Evolutionary conservation across 2,797 vertebrate genomes (phyloP).

Genomic region (Sebastiscus tertius): DNA sequence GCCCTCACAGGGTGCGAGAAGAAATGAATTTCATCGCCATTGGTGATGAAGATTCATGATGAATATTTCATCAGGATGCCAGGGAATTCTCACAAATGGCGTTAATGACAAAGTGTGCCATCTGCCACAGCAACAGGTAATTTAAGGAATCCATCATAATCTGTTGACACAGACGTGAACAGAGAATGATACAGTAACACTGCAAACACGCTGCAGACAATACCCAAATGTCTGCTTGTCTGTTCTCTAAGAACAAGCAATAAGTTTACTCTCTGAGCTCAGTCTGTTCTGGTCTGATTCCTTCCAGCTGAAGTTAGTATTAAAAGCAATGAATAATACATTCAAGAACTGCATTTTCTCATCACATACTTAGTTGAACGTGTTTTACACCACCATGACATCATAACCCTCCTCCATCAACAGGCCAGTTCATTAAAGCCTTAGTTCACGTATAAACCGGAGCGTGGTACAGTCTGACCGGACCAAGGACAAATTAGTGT

Average conservation of each 20-base stretch:
- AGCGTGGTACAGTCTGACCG: conserved; percentile 3
- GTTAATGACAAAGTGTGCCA: conserved; percentile 70
- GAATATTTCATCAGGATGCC: conserved; percentile 68
- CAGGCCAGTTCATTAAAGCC: not conserved
- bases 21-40: conserved; percentile 63
- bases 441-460: conserved; percentile 2
- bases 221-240: conserved; percentile 15
- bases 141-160: conserved; percentile 64
- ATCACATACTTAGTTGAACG: conserved; percentile 20
- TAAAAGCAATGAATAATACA: conserved; percentile 8
- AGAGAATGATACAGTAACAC: conserved; percentile 18
- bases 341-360: conserved; percentile 11
- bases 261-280: conserved; percentile 16
- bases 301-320: not conserved
- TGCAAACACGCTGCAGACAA: conserved; percentile 23
- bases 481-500: conserved; percentile 63
- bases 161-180: conserved; percentile 33
- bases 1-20: conserved; percentile 29
- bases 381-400: conserved; percentile 18
- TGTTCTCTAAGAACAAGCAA: conserved; percentile 14
- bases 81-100: conserved; percentile 51
- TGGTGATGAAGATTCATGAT: conserved; percentile 59
- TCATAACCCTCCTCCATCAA: not conserved
- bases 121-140: conserved; percentile 73
- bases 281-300: not conserved